Percentiles rank a stretch among this genome's conserved stretches.
Conservation (phyloP, 2,113 vertebrate species). For the Montifringilla adamsi region DNA sequence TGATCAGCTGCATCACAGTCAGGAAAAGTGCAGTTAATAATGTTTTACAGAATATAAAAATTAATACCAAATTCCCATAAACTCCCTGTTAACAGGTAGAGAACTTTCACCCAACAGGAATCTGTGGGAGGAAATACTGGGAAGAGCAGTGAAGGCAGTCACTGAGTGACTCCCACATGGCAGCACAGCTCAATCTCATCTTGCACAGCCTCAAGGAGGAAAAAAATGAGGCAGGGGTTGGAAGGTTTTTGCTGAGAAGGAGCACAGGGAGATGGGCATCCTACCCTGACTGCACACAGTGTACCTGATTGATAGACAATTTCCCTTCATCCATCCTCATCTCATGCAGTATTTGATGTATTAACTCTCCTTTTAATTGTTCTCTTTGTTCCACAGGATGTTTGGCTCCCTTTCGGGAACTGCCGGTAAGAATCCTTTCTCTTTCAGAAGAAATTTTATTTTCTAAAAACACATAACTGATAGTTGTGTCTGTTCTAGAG, state of each 20-base stretch:
- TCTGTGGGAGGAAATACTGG: not conserved
- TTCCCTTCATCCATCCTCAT: not conserved
- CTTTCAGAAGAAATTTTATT: not conserved
- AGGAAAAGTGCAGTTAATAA: not conserved
- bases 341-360: not conserved
- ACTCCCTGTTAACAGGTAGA: not conserved
- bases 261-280: not conserved
- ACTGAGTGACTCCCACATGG: not conserved
- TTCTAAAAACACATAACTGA: not conserved
- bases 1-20: not conserved
- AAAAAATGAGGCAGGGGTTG: not conserved
- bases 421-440: slow-evolving; percentile 1
- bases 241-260: not conserved
- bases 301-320: not conserved
- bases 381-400: slow-evolving; percentile 17
- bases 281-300: not conserved
- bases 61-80: not conserved
- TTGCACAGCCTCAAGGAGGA: not conserved
- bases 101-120: not conserved
- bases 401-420: slow-evolving; percentile 4
- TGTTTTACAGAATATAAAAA: not conserved
- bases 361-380: not conserved
- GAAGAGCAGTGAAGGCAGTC: not conserved
- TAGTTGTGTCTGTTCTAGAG: not conserved
- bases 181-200: not conserved